Evolutionary conservation across 2,888 invertebrate species (phyloP), one percentile per base, ranked within the genome.

Genomic region (Rhingia rostrata): DNA sequence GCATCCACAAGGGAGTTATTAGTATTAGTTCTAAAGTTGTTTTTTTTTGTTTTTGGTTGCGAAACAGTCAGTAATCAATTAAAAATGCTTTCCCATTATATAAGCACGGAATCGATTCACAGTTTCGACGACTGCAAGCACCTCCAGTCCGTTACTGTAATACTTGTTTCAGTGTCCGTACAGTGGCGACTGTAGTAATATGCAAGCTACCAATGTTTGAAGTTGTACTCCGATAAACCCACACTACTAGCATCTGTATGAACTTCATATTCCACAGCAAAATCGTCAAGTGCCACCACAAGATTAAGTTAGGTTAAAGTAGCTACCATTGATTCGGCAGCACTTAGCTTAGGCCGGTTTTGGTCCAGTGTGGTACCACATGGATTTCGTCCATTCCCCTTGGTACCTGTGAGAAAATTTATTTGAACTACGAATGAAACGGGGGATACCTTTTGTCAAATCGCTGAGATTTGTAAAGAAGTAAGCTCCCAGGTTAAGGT

Each of bases 1-100:
- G 53, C 7, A 86, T 45, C 39, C 86, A 87, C 87, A 87, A 87
- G 30, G 87, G 61, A 22, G 87, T 87, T 30, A 66, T 58, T 2
- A 86, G 83, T 5, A 75, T 77, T 4, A 79, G 30, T 45, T 81
- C 67, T 1, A 63, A 43, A 4, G 43, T 60, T 4, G 12, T 43
- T 32, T 43, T 72, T 43, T 72, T 1, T 14, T 30, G 33, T 45
- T 61, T n/a, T 32, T 22, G 22, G 63, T 75, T 54, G 49, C 74
- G 37, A 12, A 58, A 54, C 39, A 81, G 61, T 43, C 70, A 10
- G 53, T 78, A 45, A 41, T 70, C 41, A 14, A n/a, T 10, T 43
- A 22, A n/a, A 88, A 87, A 0, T 30, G 61, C 53, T 79, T 84
- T 14, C 86, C 83, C 14, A 86, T 39, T 6, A 87, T 32, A 49